A percentile compares a stretch with the other conserved stretches of the same genome.
phyloP scores from a whole-genome alignment of 2,797 vertebrate genomes.

The Oryzias sinensis region DNA sequence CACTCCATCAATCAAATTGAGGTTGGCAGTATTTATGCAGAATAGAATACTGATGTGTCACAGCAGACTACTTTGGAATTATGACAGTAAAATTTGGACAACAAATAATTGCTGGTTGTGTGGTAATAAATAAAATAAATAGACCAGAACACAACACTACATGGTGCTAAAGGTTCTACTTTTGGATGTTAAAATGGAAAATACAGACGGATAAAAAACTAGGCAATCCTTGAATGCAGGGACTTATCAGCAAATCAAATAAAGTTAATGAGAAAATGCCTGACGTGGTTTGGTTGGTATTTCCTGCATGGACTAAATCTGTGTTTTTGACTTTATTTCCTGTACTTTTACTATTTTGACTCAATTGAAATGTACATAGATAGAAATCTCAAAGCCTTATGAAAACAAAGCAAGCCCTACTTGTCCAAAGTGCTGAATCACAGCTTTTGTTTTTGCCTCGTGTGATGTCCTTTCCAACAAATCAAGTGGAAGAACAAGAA shows the following conservation, averaged over 20 bases:
- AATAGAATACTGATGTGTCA: too few species aligned
- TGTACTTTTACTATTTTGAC: neutral
- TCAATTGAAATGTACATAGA: neutral
- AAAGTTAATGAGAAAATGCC: neutral
- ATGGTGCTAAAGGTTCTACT: neutral
- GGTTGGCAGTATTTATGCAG: too few species aligned
- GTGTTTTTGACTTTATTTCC: neutral
- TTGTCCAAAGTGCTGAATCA: slow-evolving; percentile 85
- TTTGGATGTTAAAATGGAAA: neutral
- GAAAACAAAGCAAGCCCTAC: slow-evolving; percentile 65
- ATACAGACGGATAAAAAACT: too few species aligned
- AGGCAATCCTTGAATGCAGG: neutral
- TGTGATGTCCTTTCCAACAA: slow-evolving; percentile 84
- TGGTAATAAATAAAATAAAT: too few species aligned
- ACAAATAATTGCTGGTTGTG: too few species aligned
- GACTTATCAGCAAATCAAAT: neutral
- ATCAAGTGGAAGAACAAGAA: slow-evolving; percentile 90
- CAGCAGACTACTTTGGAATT: too few species aligned
- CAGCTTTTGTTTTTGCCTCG: slow-evolving; percentile 78
- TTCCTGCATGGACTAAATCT: neutral
- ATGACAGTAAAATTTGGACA: too few species aligned
- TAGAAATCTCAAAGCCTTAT: slow-evolving; percentile 7
- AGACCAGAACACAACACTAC: neutral
- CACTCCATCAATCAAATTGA: too few species aligned
- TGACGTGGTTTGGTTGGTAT: neutral